phyloP scores from a whole-genome alignment of 2,113 vertebrate genomes.

The Anseranas semipalmata region DNA sequence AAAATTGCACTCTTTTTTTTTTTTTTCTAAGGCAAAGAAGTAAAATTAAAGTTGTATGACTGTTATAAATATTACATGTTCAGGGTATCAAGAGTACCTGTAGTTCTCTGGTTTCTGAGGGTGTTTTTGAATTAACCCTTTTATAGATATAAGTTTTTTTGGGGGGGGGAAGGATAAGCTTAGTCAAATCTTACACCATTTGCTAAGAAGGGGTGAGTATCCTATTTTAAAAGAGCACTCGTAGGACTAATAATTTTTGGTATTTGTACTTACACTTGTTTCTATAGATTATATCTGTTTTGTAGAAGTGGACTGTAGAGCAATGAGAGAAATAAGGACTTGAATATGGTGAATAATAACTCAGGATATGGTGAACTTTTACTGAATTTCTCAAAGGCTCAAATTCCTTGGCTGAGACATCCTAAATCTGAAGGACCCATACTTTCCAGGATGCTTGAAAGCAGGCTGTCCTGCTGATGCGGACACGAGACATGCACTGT shows the following conservation, averaged over 20 bases:
- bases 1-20: constrained; percentile 69
- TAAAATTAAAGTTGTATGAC: constrained; percentile 84
- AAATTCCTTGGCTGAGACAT: not conserved
- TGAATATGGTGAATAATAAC: not conserved
- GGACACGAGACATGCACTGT: fast-evolving
- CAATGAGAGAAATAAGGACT: not conserved
- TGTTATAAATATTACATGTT: constrained; percentile 83
- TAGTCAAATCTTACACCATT: not conserved
- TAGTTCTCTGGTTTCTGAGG: constrained; percentile 55
- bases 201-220: not conserved
- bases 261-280: not conserved
- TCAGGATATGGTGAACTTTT: not conserved
- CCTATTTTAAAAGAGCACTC: not conserved
- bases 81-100: constrained; percentile 71
- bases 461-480: not conserved
- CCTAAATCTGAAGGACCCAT: not conserved
- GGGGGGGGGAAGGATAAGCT: not conserved
- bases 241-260: not conserved
- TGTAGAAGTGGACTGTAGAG: not conserved
- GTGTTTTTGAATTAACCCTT: constrained; percentile 71
- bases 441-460: not conserved
- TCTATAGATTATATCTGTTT: not conserved
- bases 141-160: constrained; percentile 10
- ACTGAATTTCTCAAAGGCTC: not conserved
- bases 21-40: constrained; percentile 72